phyloP scores from a whole-genome alignment of 2,888 invertebrate genomes.

The Strigamia transsilvanica region DNA sequence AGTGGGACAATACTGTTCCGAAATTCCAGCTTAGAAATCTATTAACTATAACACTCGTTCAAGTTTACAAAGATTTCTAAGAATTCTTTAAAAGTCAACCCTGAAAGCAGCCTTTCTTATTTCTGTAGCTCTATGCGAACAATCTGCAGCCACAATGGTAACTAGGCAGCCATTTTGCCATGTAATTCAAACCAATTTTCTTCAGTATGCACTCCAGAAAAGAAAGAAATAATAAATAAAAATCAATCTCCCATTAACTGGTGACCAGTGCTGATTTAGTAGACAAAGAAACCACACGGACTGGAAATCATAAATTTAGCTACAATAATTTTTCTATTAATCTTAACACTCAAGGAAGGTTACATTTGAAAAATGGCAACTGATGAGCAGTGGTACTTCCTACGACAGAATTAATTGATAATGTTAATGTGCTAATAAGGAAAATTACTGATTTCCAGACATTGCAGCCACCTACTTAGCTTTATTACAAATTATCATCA shows the following conservation, averaged over 20 bases:
- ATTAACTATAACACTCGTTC: neutral
- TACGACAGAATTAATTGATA: neutral
- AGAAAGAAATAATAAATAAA: no score
- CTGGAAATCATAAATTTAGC: constrained; percentile 25
- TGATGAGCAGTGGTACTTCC: neutral
- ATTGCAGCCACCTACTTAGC: constrained; percentile 13
- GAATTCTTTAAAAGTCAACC: neutral
- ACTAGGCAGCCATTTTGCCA: neutral
- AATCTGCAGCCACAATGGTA: neutral
- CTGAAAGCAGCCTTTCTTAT: neutral
- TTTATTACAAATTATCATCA: constrained; percentile 4
- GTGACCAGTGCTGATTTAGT: constrained; percentile 5
- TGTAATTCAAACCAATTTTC: neutral
- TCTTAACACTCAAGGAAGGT: neutral
- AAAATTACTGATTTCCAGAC: constrained; percentile 30
- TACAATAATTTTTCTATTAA: neutral
- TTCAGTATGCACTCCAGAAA: neutral
- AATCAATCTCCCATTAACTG: neutral
- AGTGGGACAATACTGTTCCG: no score
- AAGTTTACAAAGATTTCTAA: neutral
- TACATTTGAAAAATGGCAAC: neutral
- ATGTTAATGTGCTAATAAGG: constrained; percentile 5
- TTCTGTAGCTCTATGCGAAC: neutral
- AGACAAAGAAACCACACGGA: constrained; percentile 19
- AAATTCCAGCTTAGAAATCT: neutral